Evolutionary conservation across 1,140 invertebrate genomes (phyloP).

Genomic region (Bombus vancouverensis): DNA sequence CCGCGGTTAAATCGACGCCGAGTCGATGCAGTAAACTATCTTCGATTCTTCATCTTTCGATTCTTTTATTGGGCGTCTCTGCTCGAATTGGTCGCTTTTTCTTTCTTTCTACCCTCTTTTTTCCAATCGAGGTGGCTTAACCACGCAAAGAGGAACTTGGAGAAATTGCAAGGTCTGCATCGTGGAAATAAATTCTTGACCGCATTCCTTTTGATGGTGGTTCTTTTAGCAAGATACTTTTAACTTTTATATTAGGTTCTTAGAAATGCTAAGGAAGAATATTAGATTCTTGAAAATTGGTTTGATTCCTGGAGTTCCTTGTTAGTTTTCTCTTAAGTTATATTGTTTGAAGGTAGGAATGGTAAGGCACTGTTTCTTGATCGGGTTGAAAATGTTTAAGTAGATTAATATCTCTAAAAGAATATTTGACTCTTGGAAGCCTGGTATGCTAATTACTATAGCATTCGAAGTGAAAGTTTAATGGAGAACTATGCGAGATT

Average conservation of each 20-base stretch:
- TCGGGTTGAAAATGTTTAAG: background rate
- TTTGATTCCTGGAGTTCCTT: background rate
- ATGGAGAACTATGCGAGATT: background rate
- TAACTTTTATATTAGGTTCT: background rate
- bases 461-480: slow-evolving; percentile 17
- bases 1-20: slow-evolving; percentile 30
- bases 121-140: no score
- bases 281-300: background rate
- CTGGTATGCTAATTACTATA: background rate
- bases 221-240: background rate
- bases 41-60: background rate
- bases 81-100: background rate
- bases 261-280: no score
- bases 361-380: background rate
- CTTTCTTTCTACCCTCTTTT: background rate
- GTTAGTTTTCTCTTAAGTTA: background rate
- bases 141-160: background rate
- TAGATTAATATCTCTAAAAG: background rate
- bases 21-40: background rate
- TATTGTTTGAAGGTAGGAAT: background rate
- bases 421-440: background rate
- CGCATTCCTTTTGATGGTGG: background rate
- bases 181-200: background rate
- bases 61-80: background rate
- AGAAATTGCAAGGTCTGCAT: background rate